Base-by-base conservation (phyloP, 2,797 vertebrate species). In the Ibycter americanus region DNA sequence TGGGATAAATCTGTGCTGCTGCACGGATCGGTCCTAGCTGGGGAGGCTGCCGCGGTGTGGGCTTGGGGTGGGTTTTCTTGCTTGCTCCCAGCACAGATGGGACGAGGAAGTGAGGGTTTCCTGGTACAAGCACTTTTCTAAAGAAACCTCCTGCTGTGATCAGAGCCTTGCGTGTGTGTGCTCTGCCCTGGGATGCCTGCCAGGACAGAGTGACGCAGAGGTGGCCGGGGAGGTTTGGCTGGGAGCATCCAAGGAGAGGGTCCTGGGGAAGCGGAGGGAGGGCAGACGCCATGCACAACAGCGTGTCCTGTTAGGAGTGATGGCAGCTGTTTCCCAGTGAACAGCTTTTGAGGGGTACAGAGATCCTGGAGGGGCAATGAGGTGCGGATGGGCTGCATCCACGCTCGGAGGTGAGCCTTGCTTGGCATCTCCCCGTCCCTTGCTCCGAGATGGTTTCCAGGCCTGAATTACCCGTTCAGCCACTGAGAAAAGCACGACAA, bases 31-130 rank as follows among this genome's bases (percentile, higher is more conserved):
- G 12, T 31, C 71, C 38, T 8, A 9, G 2, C 87, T 6, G 73
- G 88, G 72, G 83, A 49, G 73, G 67, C 72, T 47, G 51, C 66
- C 1, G 22, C 90, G 4, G 90, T 20, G 54, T 70, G 84, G 40
- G 78, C 66, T 87, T 1, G 0, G 71, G 65, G 22, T 34, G 92
- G 62, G 27, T 44, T 61, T 62, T 66, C 32, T 76, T 34, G 40
- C 78, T 77, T 21, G 32, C 59, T 93, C 81, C 91, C 92, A 51
- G 74, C 84, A 18, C 90, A 87, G 84, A 93, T 81, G 84, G 71
- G 82, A 18, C 0, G 22, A 56, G 84, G 78, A 85, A 73, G 15
- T 2, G 81, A 63, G 44, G 70, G 19, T 71, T 89, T 96, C 79
- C 94, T 61, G 84, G 82, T 34, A 40, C 56, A 26, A 44, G 32